These are phyloP conservation scores for Plectrocnemia conspersa DNA, from an alignment of 1,140 invertebrate species.

Conservation along the genomic window DNA sequence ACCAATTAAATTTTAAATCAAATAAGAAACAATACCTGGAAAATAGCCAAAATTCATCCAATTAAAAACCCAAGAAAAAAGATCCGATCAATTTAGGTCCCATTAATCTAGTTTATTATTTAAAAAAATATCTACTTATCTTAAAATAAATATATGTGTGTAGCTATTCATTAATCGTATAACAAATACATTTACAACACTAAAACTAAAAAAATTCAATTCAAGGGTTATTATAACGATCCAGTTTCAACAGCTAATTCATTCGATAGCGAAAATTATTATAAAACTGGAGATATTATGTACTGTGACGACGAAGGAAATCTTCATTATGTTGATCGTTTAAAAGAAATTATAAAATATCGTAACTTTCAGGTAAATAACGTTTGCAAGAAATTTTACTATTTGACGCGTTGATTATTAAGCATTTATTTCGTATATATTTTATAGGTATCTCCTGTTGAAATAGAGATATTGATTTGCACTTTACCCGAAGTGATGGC, in stretches of 20 bases:
- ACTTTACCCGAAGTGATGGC: neutral
- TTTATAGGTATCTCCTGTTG: neutral
- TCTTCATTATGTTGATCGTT: slow-evolving; percentile 61
- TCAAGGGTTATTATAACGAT: slow-evolving; percentile 57
- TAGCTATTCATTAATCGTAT: neutral
- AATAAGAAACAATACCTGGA: no score
- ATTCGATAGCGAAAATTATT: slow-evolving; percentile 63
- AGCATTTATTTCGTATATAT: neutral
- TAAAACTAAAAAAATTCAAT: no score
- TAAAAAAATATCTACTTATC: neutral
- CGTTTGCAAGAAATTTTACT: neutral
- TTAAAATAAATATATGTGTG: neutral
- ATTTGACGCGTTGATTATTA: slow-evolving; percentile 3
- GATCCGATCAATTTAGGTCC: no score
- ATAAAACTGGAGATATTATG: slow-evolving; percentile 69
- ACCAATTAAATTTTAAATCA: no score
- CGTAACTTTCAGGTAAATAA: slow-evolving; percentile 42
- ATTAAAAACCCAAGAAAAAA: no score
- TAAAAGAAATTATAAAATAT: slow-evolving; percentile 70
- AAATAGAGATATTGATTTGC: neutral
- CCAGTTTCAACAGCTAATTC: slow-evolving; percentile 56
- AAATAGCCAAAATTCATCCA: no score
- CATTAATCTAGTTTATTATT: neutral
- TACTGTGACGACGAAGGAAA: slow-evolving; percentile 61
- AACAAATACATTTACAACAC: no score